phyloP scores from a whole-genome alignment of 2,888 invertebrate genomes.

The Anticlea derivata region DNA sequence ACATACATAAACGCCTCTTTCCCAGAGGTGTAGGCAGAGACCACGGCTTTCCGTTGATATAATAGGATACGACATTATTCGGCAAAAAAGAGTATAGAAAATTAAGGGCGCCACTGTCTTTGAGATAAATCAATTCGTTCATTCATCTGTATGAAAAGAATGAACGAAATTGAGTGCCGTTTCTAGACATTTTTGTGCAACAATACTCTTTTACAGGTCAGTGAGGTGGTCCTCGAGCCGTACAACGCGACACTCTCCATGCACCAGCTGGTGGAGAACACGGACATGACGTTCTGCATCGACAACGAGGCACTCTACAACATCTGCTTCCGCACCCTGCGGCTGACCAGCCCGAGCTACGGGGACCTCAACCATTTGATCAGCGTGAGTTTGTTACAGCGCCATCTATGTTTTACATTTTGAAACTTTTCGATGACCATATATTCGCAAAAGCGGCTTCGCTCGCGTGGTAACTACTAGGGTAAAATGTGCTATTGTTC shows the following conservation, averaged over 20 bases:
- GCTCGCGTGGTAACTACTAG: too few species aligned
- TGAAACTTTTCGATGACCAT: background rate
- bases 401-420: background rate
- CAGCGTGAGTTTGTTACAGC: conserved; percentile 69
- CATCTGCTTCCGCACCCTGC: conserved; percentile 90
- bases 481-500: too few species aligned
- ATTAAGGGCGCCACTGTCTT: too few species aligned
- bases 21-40: too few species aligned
- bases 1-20: too few species aligned
- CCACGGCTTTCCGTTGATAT: too few species aligned
- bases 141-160: too few species aligned
- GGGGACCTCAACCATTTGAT: conserved; percentile 91
- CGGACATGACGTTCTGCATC: conserved; percentile 90
- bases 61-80: too few species aligned
- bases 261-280: conserved; percentile 90
- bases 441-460: too few species aligned
- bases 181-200: background rate
- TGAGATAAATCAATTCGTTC: too few species aligned
- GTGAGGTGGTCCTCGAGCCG: conserved; percentile 89
- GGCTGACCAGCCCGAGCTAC: conserved; percentile 89
- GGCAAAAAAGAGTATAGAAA: too few species aligned
- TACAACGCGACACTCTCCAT: conserved; percentile 91
- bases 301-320: conserved; percentile 92
- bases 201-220: conserved; percentile 62
- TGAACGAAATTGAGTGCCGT: too few species aligned